Percentiles rank a stretch among this genome's conserved stretches.
Conservation (phyloP, 2,797 vertebrate species). For the Notamacropus eugenii region DNA sequence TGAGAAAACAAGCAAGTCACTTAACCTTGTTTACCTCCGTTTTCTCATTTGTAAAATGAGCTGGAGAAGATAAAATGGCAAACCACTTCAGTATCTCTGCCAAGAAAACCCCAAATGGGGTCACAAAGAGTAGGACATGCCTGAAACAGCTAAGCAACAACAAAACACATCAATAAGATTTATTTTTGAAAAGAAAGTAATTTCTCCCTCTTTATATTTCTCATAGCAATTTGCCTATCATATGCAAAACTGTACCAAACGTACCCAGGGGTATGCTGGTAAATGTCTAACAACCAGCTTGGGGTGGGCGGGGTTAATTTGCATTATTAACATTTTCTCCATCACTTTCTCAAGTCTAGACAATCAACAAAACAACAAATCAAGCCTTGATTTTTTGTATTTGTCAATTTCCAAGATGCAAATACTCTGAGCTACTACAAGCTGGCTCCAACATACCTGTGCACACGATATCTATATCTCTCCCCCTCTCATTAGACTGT, state of each 20-base stretch:
- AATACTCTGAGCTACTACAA: background rate
- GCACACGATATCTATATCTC: too few relatives aligned
- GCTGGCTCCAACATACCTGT: background rate
- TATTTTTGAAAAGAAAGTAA: background rate
- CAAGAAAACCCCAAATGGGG: background rate
- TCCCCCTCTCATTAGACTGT: too few relatives aligned
- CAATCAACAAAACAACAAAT: background rate
- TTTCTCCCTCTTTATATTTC: background rate
- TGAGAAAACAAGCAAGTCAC: background rate
- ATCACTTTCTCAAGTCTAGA: background rate
- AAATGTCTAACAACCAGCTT: background rate
- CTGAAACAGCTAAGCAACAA: background rate
- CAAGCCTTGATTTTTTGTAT: background rate
- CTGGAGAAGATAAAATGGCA: background rate
- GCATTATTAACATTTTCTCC: background rate
- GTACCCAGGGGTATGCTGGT: too few relatives aligned
- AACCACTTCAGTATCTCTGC: background rate
- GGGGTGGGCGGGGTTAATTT: background rate
- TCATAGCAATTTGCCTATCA: background rate
- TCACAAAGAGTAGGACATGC: background rate
- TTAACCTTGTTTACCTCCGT: background rate
- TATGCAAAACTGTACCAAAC: background rate
- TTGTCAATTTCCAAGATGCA: background rate
- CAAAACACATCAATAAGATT: background rate
- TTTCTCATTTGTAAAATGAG: background rate